Evolutionary conservation across 2,113 vertebrate genomes (phyloP).

Genomic region (Chionomys nivalis): DNA sequence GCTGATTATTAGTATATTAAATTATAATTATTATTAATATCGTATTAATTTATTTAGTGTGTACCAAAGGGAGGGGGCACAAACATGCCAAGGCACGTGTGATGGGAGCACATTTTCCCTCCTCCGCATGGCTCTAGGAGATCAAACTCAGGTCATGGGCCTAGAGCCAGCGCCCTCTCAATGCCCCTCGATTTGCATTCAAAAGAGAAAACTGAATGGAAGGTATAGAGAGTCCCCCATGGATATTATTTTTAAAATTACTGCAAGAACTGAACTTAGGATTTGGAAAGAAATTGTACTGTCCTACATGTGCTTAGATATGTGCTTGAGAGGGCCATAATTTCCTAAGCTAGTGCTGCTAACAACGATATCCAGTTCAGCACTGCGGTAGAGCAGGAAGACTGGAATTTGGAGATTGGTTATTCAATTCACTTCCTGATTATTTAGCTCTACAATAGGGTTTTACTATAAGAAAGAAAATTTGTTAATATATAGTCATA

Average conservation of each 20-base stretch:
- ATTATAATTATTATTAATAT: not conserved
- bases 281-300: slow-evolving; percentile 32
- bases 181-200: not conserved
- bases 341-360: slow-evolving; percentile 29
- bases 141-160: not conserved
- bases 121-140: not conserved
- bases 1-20: not conserved
- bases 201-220: not conserved
- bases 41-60: not conserved
- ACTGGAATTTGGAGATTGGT: not conserved
- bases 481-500: not conserved
- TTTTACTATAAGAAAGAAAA: slow-evolving; percentile 13
- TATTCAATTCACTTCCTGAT: not conserved
- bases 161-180: not conserved
- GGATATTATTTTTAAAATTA: not conserved
- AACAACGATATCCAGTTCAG: slow-evolving; percentile 5
- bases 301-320: not conserved
- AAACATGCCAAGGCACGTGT: not conserved
- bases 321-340: not conserved
- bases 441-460: slow-evolving; percentile 16
- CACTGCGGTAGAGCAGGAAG: not conserved
- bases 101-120: not conserved
- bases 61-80: not conserved
- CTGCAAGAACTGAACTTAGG: slow-evolving; percentile 34
- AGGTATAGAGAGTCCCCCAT: not conserved